Evolutionary conservation across 2,797 vertebrate genomes (phyloP).

Genomic region (Pyrocephalus nanus): DNA sequence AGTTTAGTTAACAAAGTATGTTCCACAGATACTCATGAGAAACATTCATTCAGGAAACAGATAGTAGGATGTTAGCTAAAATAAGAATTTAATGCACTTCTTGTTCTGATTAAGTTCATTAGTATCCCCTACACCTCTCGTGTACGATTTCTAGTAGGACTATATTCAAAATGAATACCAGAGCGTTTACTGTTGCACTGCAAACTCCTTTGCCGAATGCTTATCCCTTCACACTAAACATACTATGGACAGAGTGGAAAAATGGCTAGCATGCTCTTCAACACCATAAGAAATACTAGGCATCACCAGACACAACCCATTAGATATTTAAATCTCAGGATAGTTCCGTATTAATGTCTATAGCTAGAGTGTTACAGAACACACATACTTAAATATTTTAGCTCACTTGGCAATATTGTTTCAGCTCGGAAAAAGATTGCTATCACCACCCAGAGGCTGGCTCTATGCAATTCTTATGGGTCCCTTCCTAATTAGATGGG

Average conservation of each 20-base stretch:
- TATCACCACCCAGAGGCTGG: background rate
- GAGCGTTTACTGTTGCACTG: background rate
- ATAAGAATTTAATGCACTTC: background rate
- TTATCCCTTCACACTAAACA: background rate
- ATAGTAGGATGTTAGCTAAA: background rate
- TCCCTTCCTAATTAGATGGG: background rate
- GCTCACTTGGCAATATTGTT: background rate
- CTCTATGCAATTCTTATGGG: background rate
- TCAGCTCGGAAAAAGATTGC: background rate
- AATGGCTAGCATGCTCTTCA: background rate
- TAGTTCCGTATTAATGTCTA: background rate
- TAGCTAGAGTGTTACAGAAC: background rate
- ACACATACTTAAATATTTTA: background rate
- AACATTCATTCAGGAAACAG: background rate
- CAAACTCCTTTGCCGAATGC: background rate
- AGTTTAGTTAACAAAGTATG: conserved; percentile 7
- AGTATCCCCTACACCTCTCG: background rate
- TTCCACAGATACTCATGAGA: conserved; percentile 10
- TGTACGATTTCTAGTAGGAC: background rate
- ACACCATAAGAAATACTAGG: background rate
- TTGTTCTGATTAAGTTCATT: background rate
- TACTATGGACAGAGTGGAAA: background rate
- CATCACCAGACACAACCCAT: background rate
- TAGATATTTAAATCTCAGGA: background rate
- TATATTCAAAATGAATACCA: background rate